Percentiles rank a stretch among this genome's conserved stretches.
These are phyloP conservation scores for Aptenodytes patagonicus DNA, from an alignment of 2,113 vertebrate genomes.

Conservation along the genomic window DNA sequence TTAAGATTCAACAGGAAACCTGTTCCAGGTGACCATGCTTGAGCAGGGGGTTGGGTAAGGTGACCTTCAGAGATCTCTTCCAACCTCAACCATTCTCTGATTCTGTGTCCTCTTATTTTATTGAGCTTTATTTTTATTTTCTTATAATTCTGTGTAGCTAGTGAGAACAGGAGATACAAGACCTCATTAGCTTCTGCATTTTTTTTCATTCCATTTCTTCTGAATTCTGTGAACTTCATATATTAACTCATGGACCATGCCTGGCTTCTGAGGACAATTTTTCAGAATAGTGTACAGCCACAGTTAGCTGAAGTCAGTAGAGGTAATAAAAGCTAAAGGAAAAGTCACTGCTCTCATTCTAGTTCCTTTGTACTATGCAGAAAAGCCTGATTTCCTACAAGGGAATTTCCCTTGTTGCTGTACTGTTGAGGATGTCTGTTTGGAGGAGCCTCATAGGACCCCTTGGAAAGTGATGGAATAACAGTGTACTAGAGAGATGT, in stretches of 20 bases:
- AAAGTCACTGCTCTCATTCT: background rate
- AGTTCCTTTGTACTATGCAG: background rate
- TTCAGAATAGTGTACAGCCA: background rate
- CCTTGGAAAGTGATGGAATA: background rate
- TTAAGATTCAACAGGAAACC: background rate
- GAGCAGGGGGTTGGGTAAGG: background rate
- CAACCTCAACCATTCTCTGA: background rate
- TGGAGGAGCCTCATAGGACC: background rate
- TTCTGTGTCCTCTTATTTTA: background rate
- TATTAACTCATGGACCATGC: background rate
- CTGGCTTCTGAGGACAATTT: background rate
- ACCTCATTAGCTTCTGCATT: background rate
- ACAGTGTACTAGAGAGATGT: background rate
- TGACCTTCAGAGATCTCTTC: background rate
- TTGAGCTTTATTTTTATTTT: background rate
- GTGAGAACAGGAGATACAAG: background rate
- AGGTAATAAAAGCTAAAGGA: background rate
- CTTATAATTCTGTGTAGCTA: background rate
- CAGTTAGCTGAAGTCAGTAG: background rate
- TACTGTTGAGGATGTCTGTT: background rate
- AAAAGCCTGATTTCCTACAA: background rate
- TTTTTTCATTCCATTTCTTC: background rate
- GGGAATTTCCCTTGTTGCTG: background rate
- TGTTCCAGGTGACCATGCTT: background rate
- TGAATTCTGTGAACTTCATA: background rate